Evolutionary conservation across 2,797 vertebrate genomes (phyloP).

Genomic region (Enteromius paludinosus): DNA sequence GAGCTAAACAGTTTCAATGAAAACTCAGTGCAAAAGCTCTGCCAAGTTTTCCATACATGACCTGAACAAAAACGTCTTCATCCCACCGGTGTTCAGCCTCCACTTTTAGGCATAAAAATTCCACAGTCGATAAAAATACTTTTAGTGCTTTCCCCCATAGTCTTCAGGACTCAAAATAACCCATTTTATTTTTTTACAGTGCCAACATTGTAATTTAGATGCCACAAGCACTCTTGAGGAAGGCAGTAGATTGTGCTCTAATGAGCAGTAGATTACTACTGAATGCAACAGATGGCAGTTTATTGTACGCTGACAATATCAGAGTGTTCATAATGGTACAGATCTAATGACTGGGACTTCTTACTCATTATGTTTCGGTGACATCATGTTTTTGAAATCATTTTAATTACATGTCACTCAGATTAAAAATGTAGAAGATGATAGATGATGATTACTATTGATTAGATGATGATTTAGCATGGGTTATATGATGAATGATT

Average conservation of each 20-base stretch:
- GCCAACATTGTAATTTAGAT: neutral
- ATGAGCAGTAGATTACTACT: neutral
- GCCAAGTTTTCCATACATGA: slow-evolving; percentile 9
- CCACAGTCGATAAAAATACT: neutral
- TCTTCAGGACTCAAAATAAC: slow-evolving; percentile 12
- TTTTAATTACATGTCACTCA: neutral
- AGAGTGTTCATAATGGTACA: slow-evolving; percentile 1
- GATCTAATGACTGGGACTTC: neutral
- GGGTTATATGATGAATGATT: neutral
- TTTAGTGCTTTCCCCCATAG: neutral
- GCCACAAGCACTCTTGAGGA: neutral
- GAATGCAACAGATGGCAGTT: neutral
- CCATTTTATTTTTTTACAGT: neutral
- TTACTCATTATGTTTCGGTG: slow-evolving; percentile 1
- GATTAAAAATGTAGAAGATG: neutral
- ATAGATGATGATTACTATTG: no score
- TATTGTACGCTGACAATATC: neutral
- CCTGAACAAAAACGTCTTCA: neutral
- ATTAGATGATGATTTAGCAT: no score
- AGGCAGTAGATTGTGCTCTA: neutral
- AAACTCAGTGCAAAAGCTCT: slow-evolving; percentile 17
- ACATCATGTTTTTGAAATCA: slow-evolving; percentile 5
- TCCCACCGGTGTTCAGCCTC: neutral
- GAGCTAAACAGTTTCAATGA: slow-evolving; percentile 3
- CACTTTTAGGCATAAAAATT: slow-evolving; percentile 4